Conservation (phyloP, 2,113 vertebrate genomes). For the Corapipo altera region DNA sequence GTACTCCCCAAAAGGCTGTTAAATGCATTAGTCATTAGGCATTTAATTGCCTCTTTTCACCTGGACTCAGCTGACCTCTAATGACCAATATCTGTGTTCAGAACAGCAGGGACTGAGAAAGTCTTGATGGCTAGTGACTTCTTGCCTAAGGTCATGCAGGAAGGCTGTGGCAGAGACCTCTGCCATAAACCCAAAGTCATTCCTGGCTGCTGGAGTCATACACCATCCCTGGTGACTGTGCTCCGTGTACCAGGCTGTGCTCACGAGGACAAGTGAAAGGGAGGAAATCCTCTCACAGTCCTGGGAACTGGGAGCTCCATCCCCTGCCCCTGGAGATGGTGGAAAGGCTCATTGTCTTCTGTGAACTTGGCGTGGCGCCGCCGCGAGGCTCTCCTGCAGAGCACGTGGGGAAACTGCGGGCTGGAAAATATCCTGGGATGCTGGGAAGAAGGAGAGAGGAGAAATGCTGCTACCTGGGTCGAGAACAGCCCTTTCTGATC, state of each 20-base stretch:
- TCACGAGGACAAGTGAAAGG: neutral
- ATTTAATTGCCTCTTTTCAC: conserved; percentile 10
- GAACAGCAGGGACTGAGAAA: neutral
- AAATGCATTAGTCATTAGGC: neutral
- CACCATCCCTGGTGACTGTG: neutral
- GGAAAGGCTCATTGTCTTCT: neutral
- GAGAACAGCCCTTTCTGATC: neutral
- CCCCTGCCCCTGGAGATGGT: neutral
- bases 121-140: neutral
- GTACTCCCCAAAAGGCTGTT: neutral
- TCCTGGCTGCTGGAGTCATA: neutral
- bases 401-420: neutral
- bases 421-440: neutral
- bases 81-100: neutral
- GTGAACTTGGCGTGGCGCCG: neutral
- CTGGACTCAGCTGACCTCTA: conserved; percentile 9
- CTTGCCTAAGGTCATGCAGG: neutral
- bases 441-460: neutral
- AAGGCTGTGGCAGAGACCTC: neutral
- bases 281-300: conserved; percentile 37
- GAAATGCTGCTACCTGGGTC: neutral
- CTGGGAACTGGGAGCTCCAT: conserved; percentile 8
- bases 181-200: neutral
- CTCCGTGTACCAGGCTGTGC: fast-evolving
- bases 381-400: fast-evolving